Base-by-base conservation (phyloP, 2,888 invertebrate genomes). In the Nipponacmea schrenckii region DNA sequence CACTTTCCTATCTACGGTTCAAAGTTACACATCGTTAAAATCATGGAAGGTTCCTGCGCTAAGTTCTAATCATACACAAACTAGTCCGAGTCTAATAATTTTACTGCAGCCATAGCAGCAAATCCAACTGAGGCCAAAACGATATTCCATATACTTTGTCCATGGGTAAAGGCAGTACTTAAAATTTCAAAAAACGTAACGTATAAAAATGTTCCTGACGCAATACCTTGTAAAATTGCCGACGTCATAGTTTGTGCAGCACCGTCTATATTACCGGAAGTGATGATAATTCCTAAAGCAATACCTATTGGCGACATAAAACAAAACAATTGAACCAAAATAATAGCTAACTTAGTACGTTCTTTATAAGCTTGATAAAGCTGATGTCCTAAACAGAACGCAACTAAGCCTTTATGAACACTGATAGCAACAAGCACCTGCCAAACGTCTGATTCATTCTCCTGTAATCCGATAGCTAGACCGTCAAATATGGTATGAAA, bases 101-200 rank as follows among this genome's bases (percentile, higher is more conserved):
- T 78, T 20, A 77, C 73, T 1, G 69, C 74, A 12, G 83, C 81
- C 75, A 81, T 81, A n/a, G 77, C 70, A n/a, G 31, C 64, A 71
- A 84, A 85, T 0, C 85, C 85, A 14, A 80, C 17, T 14, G 79
- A n/a, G 7, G 83, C 79, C 64, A 73, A 74, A 27, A 81, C 67
- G 5, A 84, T 77, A 77, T 90, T 89, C 15, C 86, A 74, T 70
- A 89, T 76, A 27, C 71, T 73, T n/a, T 74, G 65, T 63, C 76
- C 68, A 31, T 77, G 69, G 2, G 72, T 75, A 69, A 83, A 72
- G 74, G 94, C 94, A 70, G 93, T 90, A 15, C 93, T 92, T 83
- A 97, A 91, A 73, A 97, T 94, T 90, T 97, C 97, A 88, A 97
- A 96, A 91, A 96, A 96, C 12, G 97, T 96, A 26, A 97, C 96